Evolutionary conservation across 1,140 invertebrate species (phyloP).

Genomic region (Nymphalis io): DNA sequence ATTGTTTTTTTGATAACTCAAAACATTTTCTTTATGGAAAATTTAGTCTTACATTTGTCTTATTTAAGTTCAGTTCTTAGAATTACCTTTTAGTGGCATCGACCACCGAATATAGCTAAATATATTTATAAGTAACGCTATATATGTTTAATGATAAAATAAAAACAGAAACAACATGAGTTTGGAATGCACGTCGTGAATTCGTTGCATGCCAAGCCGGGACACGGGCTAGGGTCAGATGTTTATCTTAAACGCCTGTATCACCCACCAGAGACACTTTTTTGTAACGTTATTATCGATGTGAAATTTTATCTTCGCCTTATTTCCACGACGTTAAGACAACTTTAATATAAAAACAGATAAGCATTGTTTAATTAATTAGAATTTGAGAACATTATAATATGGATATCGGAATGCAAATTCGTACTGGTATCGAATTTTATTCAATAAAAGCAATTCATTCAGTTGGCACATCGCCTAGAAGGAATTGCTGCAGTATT

Average conservation of each 20-base stretch:
- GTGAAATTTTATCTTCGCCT: slow-evolving; percentile 57
- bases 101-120: slow-evolving; percentile 9
- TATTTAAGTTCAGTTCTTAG: slow-evolving; percentile 1
- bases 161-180: slow-evolving; percentile 60
- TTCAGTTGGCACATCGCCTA: slow-evolving; percentile 67
- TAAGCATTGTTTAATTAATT: slow-evolving; percentile 20
- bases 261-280: slow-evolving; percentile 77
- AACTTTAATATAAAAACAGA: slow-evolving; percentile 37
- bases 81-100: slow-evolving; percentile 5
- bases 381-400: slow-evolving; percentile 1
- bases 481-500: slow-evolving; percentile 57
- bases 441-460: slow-evolving; percentile 17
- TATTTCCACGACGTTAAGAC: slow-evolving; percentile 43
- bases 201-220: slow-evolving; percentile 69
- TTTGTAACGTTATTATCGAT: slow-evolving; percentile 73
- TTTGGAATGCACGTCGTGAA: slow-evolving; percentile 71
- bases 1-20: not conserved
- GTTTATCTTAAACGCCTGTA: slow-evolving; percentile 80
- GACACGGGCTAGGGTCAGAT: slow-evolving; percentile 72
- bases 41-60: too few relatives aligned
- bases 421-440: slow-evolving; percentile 4
- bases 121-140: slow-evolving; percentile 24
- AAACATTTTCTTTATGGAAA: too few relatives aligned
- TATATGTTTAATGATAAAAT: slow-evolving; percentile 63
- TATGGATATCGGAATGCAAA: not conserved